Evolutionary conservation across 64 coral and sea anemone species (phyloP).

Genomic region (Anthopleura sola): DNA sequence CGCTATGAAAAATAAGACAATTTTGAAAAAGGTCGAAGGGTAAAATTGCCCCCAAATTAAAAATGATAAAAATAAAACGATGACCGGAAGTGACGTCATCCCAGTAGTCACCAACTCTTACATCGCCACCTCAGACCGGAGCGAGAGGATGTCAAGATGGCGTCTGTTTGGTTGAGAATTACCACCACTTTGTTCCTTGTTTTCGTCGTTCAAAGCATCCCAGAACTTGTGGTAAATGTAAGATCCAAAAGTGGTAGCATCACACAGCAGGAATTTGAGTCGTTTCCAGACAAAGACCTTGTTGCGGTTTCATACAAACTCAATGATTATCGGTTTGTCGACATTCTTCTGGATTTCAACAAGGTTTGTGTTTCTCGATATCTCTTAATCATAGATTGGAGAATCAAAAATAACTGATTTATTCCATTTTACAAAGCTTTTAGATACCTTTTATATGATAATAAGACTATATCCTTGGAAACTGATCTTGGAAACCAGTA

Average conservation of each 20-base stretch:
- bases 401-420: background rate
- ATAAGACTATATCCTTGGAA: background rate
- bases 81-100: background rate
- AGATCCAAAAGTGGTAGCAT: constrained; percentile 81
- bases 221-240: constrained; percentile 84
- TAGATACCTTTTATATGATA: background rate
- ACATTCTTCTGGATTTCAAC: constrained; percentile 73
- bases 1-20: too few species aligned
- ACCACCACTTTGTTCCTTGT: background rate
- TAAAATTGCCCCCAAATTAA: background rate
- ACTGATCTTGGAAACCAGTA: background rate
- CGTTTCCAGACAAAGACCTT: constrained; percentile 81
- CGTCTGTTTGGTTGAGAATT: background rate
- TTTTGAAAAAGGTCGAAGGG: background rate
- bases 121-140: background rate
- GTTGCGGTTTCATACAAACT: constrained; percentile 68
- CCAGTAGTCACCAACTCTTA: background rate
- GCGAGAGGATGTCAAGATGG: background rate
- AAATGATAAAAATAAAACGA: background rate
- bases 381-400: too few species aligned
- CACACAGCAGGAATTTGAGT: constrained; percentile 61
- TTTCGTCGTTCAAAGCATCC: background rate
- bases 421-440: background rate
- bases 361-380: constrained; percentile 46
- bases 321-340: constrained; percentile 47